Percentiles rank a stretch among this genome's conserved stretches.
Conservation (phyloP, 2,888 invertebrate genomes). For the Helicoverpa assulta region DNA sequence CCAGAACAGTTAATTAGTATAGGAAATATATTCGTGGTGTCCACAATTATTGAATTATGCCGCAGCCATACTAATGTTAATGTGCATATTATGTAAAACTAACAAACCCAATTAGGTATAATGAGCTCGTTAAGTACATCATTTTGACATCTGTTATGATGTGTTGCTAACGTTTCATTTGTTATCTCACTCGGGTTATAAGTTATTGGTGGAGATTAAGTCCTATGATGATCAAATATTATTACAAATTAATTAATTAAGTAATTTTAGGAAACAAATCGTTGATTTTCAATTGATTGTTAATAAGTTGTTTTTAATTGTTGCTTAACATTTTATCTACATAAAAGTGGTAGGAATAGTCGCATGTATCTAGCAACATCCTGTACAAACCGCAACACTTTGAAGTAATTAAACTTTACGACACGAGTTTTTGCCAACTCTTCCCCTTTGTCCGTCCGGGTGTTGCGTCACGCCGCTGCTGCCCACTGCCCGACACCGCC, state of each 20-base stretch:
- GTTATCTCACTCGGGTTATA: conserved; percentile 23
- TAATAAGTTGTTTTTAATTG: background rate
- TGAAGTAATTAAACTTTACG: conserved; percentile 74
- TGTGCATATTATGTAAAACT: conserved; percentile 56
- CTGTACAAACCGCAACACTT: conserved; percentile 68
- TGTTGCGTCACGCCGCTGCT: conserved; percentile 74
- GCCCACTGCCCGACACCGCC: conserved; percentile 50
- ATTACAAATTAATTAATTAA: too few relatives aligned
- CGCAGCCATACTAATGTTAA: conserved; percentile 46
- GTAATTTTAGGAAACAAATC: too few relatives aligned
- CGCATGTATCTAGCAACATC: conserved; percentile 60
- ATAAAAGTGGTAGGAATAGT: conserved; percentile 5
- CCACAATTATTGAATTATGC: conserved; percentile 50
- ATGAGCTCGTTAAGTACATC: conserved; percentile 48
- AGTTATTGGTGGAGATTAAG: too few relatives aligned
- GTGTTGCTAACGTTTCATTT: conserved; percentile 42
- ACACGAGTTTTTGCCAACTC: conserved; percentile 77
- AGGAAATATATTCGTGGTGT: conserved; percentile 39
- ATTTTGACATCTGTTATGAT: conserved; percentile 52
- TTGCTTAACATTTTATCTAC: conserved; percentile 14
- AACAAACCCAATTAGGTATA: conserved; percentile 56
- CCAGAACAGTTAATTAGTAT: conserved; percentile 30
- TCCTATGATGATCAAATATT: too few relatives aligned
- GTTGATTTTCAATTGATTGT: background rate
- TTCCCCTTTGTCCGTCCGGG: conserved; percentile 69